phyloP scores from a whole-genome alignment of 2,888 invertebrate species.

The Cybosia mesomella region DNA sequence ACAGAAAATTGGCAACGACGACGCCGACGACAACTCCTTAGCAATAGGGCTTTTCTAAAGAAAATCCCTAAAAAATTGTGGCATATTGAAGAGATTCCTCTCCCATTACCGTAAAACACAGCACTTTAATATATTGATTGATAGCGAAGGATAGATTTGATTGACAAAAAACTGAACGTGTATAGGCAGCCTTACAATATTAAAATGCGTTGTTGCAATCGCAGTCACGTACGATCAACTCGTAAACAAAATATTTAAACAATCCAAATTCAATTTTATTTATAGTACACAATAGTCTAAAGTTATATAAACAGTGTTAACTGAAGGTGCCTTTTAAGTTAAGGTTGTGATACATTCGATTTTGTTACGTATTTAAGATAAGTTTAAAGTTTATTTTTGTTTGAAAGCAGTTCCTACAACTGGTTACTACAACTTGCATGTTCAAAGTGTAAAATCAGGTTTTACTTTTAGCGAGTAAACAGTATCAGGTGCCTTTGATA shows the following conservation, averaged over 20 bases:
- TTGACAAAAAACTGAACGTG: constrained; percentile 12
- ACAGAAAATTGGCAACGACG: no score
- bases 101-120: no score
- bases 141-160: background rate
- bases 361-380: background rate
- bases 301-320: background rate
- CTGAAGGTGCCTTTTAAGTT: background rate
- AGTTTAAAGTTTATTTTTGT: constrained; percentile 6
- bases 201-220: constrained; percentile 22
- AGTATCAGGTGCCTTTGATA: constrained; percentile 7
- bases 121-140: no score
- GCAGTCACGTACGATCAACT: constrained; percentile 8
- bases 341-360: background rate
- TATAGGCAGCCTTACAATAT: constrained; percentile 2
- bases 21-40: no score
- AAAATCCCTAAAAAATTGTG: no score
- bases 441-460: constrained; percentile 13
- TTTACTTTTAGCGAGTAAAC: constrained; percentile 9
- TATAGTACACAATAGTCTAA: background rate
- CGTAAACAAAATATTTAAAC: constrained; percentile 11
- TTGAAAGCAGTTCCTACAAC: background rate
- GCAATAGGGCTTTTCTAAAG: no score
- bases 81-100: no score
- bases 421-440: constrained; percentile 9
- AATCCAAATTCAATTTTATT: constrained; percentile 14